These are phyloP conservation scores for Lycaon pictus DNA, from an alignment of 2,113 vertebrate genomes.

Conservation along the genomic window DNA sequence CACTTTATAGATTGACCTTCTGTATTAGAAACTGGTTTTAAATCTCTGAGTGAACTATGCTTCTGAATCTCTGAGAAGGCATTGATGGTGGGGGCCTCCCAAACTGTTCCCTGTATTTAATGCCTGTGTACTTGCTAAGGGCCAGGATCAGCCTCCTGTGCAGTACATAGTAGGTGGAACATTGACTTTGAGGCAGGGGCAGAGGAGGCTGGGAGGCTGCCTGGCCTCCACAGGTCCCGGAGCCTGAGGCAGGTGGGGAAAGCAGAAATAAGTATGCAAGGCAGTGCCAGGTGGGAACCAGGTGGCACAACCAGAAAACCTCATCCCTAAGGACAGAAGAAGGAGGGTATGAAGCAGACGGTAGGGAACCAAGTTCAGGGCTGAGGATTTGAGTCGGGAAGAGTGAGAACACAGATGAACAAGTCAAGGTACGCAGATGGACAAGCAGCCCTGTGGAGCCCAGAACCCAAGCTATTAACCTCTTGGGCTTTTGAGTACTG, in stretches of 20 bases:
- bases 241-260: not conserved
- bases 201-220: not conserved
- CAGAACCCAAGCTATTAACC: not conserved
- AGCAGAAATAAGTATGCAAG: not conserved
- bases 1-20: not conserved
- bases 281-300: not conserved
- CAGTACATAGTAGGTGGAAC: fast-evolving
- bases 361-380: not conserved
- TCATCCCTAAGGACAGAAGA: not conserved
- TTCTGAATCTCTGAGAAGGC: not conserved
- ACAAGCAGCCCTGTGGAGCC: not conserved
- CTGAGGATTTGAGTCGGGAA: not conserved
- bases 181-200: not conserved
- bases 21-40: not conserved
- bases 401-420: not conserved
- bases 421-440: not conserved
- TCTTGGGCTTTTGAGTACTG: not conserved
- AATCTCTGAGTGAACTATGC: not conserved
- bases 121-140: not conserved
- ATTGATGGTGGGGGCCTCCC: not conserved
- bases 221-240: not conserved
- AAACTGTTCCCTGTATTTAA: not conserved
- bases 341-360: fast-evolving
- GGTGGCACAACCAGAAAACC: not conserved
- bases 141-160: not conserved